Evolutionary conservation across 2,888 invertebrate species (phyloP).

Genomic region (Drosophila infuscata): DNA sequence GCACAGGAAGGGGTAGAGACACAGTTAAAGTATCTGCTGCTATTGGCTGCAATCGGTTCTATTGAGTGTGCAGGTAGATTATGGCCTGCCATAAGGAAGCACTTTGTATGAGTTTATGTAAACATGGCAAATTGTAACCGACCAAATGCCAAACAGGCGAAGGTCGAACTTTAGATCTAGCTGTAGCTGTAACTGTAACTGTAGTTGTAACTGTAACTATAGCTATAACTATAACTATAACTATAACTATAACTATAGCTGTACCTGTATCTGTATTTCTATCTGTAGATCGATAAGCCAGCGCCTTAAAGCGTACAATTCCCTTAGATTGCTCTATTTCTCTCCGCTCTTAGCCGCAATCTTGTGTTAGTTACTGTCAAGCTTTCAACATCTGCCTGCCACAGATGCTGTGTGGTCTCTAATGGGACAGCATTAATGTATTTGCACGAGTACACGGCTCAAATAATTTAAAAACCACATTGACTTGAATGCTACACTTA

Average conservation of each 20-base stretch:
- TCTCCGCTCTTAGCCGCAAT: neutral
- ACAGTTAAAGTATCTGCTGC: constrained; percentile 30
- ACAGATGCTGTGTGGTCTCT: constrained; percentile 44
- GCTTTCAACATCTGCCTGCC: constrained; percentile 28
- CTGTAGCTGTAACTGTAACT: too few species aligned
- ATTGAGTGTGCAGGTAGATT: constrained; percentile 61
- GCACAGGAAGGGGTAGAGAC: neutral
- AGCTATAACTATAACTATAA: neutral
- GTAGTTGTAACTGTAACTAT: too few species aligned
- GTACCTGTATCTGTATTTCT: neutral
- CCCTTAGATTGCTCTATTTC: neutral
- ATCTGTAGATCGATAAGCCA: constrained; percentile 33
- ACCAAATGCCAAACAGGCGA: constrained; percentile 22
- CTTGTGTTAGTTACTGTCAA: constrained; percentile 17
- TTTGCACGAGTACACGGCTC: neutral
- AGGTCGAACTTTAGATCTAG: constrained; percentile 27
- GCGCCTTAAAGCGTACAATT: neutral
- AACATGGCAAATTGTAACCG: constrained; percentile 56
- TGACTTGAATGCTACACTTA: constrained; percentile 43
- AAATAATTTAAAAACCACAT: constrained; percentile 33
- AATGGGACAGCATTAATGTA: constrained; percentile 32
- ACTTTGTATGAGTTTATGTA: constrained; percentile 68
- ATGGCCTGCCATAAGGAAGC: constrained; percentile 69
- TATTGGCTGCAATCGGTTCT: constrained; percentile 56
- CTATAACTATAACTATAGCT: neutral